Evolutionary conservation across 2,888 invertebrate genomes (phyloP), one percentile per base, ranked within the genome.

Genomic region (Fissipunctia ypsillon): DNA sequence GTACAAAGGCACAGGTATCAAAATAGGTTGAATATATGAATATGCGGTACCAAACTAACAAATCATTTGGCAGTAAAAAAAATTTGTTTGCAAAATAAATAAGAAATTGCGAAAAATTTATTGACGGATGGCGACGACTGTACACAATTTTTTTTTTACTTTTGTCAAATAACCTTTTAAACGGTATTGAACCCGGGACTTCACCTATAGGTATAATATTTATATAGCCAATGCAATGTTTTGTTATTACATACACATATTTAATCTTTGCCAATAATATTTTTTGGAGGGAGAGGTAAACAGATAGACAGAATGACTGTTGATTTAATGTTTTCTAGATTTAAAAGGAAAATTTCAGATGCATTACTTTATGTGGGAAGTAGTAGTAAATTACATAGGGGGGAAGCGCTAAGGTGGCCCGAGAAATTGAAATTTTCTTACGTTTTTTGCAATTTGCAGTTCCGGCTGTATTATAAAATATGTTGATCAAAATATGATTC

Each of bases 191-290:
- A 61, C 31, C 19, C 63, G 69, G 81, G 76, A 63, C n/a, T 59
- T 76, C 10, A 72, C 76, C 48, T 48, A 41, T 41, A 61, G 25
- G 35, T 69, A 66, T 54, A 48, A 68, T 80, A 72, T 80, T 76
- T 69, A 69, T 63, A 69, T 63, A 81, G 61, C 14, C 71, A 65
- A 50, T 59, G 57, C 71, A 69, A 76, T 68, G 69, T 76, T 76
- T 68, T 81, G 81, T 50, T 69, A 63, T 75, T 43, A 52, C 56
- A 74, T 52, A 65, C n/a, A 60, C 48, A 31, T 72, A 71, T 76
- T 80, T 76, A 68, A 76, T 76, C 56, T 69, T 31, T 28, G 56
- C 35, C 54, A 80, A 75, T 70, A 79, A 69, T 60, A 56, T 64
- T 80, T 71, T 68, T 69, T 71, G 56, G 38, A 56, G 16, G 56